Conservation (phyloP, 2,888 invertebrate genomes). For the Dasysyrphus tricinctus region DNA sequence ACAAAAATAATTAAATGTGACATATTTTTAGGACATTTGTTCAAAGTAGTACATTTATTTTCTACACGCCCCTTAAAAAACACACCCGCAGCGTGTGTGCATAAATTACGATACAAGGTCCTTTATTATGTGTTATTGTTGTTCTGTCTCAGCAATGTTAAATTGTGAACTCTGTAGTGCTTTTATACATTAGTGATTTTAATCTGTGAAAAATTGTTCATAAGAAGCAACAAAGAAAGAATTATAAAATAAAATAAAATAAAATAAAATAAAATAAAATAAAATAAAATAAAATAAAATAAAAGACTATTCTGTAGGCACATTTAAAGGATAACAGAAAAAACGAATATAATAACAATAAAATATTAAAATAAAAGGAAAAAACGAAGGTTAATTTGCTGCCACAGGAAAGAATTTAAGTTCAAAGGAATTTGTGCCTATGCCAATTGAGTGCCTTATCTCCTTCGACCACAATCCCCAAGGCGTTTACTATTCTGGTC, state of each 20-base stretch:
- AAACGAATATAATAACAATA: slow-evolving; percentile 7
- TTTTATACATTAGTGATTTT: slow-evolving; percentile 48
- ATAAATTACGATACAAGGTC: slow-evolving; percentile 68
- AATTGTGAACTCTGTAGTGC: slow-evolving; percentile 69
- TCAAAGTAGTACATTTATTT: slow-evolving; percentile 50
- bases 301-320: not conserved
- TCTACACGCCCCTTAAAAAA: slow-evolving; percentile 51
- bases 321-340: slow-evolving; percentile 17
- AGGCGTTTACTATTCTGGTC: slow-evolving; percentile 84
- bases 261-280: too few relatives aligned
- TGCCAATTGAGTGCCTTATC: slow-evolving; percentile 84
- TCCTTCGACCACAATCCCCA: slow-evolving; percentile 83
- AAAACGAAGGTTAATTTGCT: slow-evolving; percentile 36
- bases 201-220: slow-evolving; percentile 23
- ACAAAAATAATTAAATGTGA: slow-evolving; percentile 21
- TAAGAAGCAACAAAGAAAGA: slow-evolving; percentile 4
- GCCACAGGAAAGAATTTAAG: slow-evolving; percentile 54
- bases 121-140: slow-evolving; percentile 51
- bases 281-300: not conserved
- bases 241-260: too few relatives aligned
- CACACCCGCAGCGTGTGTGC: slow-evolving; percentile 63
- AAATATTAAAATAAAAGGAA: slow-evolving; percentile 21
- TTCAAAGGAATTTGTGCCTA: slow-evolving; percentile 77
- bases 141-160: slow-evolving; percentile 67
- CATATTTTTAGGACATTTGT: slow-evolving; percentile 37